Evolutionary conservation across 2,797 vertebrate species (phyloP).

Genomic region (Xenops minutus): DNA sequence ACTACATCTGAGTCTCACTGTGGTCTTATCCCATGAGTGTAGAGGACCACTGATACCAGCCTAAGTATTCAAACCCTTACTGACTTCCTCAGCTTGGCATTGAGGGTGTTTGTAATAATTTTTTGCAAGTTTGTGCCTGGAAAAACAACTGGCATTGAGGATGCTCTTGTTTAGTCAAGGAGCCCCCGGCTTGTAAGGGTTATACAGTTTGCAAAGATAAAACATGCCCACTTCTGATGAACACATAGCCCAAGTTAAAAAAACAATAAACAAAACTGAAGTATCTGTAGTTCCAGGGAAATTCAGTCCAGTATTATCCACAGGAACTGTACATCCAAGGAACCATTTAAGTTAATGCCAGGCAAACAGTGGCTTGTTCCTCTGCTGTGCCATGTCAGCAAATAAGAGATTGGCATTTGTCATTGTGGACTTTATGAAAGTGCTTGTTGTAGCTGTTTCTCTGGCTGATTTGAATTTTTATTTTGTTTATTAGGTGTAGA

Average conservation of each 20-base stretch:
- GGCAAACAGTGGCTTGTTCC: conserved; percentile 25
- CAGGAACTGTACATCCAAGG: background rate
- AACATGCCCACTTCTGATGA: background rate
- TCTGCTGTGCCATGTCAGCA: conserved; percentile 17
- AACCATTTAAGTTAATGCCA: background rate
- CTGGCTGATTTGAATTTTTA: conserved; percentile 64
- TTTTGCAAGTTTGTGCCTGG: background rate
- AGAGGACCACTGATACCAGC: background rate
- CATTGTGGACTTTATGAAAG: conserved; percentile 28
- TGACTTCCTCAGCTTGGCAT: background rate
- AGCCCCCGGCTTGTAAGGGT: background rate
- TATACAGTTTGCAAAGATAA: background rate
- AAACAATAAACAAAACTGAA: background rate
- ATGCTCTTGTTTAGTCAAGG: background rate
- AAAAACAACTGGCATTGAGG: background rate
- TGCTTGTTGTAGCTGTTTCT: conserved; percentile 49
- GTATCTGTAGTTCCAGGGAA: background rate
- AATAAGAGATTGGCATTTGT: conserved; percentile 42
- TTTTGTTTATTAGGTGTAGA: conserved; percentile 52
- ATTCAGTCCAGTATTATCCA: background rate
- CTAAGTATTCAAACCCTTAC: background rate
- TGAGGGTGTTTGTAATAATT: fast-evolving
- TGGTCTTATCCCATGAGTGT: background rate
- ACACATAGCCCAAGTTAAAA: background rate
- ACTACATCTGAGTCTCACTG: background rate